Evolutionary conservation across 1,140 invertebrate species (phyloP), one percentile per base, ranked within the genome.

Genomic region (Saxidomus purpurata): DNA sequence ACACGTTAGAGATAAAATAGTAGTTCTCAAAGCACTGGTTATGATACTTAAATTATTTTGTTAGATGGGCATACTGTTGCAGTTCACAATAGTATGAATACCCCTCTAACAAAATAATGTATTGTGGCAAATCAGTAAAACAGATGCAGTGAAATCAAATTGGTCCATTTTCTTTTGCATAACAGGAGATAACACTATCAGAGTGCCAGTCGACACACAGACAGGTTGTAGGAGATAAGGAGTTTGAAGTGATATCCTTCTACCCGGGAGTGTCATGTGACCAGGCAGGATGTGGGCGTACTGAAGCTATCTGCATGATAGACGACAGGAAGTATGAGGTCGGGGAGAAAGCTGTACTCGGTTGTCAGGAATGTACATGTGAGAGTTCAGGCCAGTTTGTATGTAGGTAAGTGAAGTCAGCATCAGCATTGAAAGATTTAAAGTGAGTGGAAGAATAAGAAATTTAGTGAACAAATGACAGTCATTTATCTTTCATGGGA

Each of bases 361-460:
- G 94, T 25, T 94, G 94, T 90, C 92, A 95, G 89, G 87, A 92
- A 47, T 95, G 94, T 90, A 89, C 81, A 1, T 95, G 94, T 93
- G 74, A 92, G 59, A 87, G 80, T 4, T 90, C 89, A 38, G 92
- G 92, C 34, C 52, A 89, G 61, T 89, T 94, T 87, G 88, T 89
- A 19, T 95, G 94, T 91, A 92, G 90, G 94, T 95, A 87, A 22
- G 55, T 22, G 4, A 59, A 59, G 19, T 28, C 43, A 43, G 43
- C 15, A 43, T 4, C 4, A 43, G 43, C 43, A 43, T 4, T 15
- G 15, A 43, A 43, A 43, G 43, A 4, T 8, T 43, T 43, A 43
- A 43, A 43, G 43, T 43, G 15, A 43, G 15, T 4, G 43, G 15
- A 43, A 43, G 43, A 43, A 43, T 43, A 15, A 43, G 15, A 43